A percentile compares a stretch with the other conserved stretches of the same genome.
These are phyloP conservation scores for Schlechtendalia chinensis DNA, from an alignment of 1,140 invertebrate genomes.

Conservation along the genomic window DNA sequence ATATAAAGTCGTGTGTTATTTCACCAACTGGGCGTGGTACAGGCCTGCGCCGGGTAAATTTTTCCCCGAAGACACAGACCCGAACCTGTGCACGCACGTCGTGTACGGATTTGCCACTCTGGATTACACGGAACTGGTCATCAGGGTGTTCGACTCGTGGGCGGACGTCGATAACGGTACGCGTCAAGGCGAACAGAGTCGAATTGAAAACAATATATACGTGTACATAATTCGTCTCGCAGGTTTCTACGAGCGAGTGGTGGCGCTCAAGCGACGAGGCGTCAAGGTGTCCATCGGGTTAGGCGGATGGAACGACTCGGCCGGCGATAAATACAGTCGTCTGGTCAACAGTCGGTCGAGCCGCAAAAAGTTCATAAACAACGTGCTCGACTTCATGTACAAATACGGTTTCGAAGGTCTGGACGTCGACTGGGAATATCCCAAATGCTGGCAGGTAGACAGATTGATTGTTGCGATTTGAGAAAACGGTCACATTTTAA, in stretches of 20 bases:
- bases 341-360: constrained; percentile 73
- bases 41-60: constrained; percentile 78
- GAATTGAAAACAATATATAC: too few relatives aligned
- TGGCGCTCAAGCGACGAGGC: constrained; percentile 73
- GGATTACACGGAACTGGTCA: constrained; percentile 71
- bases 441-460: constrained; percentile 88
- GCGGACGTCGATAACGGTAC: constrained; percentile 82
- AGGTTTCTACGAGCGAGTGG: constrained; percentile 82
- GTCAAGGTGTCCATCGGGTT: constrained; percentile 79
- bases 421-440: constrained; percentile 90
- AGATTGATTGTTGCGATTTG: too few relatives aligned
- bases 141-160: constrained; percentile 84
- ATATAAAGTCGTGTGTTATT: constrained; percentile 84
- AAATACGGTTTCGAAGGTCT: constrained; percentile 84
- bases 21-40: constrained; percentile 94
- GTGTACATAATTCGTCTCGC: too few relatives aligned
- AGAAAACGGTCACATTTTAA: too few relatives aligned
- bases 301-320: constrained; percentile 88
- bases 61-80: constrained; percentile 79
- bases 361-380: constrained; percentile 69
- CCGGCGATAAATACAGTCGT: constrained; percentile 79
- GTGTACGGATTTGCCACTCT: constrained; percentile 89
- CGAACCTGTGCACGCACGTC: constrained; percentile 84
- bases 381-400: constrained; percentile 73
- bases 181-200: too few relatives aligned